These are phyloP conservation scores for Falcunculus frontatus DNA, from an alignment of 2,113 vertebrate genomes.

Conservation along the genomic window DNA sequence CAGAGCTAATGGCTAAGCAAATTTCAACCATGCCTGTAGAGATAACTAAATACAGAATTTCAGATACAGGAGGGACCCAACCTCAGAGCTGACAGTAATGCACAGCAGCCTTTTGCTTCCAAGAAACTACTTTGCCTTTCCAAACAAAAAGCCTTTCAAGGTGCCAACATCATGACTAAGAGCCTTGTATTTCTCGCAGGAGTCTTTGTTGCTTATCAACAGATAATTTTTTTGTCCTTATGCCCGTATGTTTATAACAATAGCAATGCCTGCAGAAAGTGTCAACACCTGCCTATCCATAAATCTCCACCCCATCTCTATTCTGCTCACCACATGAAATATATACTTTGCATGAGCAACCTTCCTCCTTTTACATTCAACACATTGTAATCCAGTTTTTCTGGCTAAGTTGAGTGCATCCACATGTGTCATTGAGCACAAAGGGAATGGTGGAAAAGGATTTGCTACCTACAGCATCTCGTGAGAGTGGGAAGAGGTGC, in stretches of 20 bases:
- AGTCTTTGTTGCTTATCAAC: background rate
- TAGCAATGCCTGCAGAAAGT: background rate
- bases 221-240: background rate
- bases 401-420: background rate
- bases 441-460: background rate
- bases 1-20: background rate
- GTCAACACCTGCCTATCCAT: background rate
- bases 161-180: background rate
- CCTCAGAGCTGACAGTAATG: background rate
- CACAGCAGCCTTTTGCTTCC: background rate
- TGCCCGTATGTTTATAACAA: background rate
- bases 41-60: background rate
- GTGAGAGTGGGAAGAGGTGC: background rate
- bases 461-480: background rate
- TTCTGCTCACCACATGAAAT: background rate
- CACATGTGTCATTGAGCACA: background rate
- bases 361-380: background rate
- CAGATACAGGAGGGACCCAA: background rate
- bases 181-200: background rate
- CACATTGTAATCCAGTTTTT: conserved; percentile 18
- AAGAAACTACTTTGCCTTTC: background rate
- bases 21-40: background rate
- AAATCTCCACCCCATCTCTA: background rate
- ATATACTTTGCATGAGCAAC: background rate
- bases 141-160: background rate